Evolutionary conservation across 2,113 vertebrate species (phyloP).

Genomic region (Eulacestoma nigropectus): DNA sequence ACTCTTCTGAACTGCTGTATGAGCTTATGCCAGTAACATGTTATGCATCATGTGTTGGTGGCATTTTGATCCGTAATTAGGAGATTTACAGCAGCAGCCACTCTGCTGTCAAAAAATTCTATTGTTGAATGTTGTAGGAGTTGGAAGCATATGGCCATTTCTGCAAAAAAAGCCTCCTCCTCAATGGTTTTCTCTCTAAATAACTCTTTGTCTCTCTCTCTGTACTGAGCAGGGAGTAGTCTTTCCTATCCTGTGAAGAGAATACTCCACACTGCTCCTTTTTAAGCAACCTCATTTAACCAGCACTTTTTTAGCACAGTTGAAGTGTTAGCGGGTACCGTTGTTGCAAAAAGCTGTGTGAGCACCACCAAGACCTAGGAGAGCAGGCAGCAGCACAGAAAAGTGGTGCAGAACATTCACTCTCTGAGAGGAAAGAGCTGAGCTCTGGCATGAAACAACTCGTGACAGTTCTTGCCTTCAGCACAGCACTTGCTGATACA

Average conservation of each 20-base stretch:
- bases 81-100: background rate
- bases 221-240: background rate
- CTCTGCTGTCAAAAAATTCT: conserved; percentile 6
- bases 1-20: background rate
- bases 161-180: background rate
- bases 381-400: background rate
- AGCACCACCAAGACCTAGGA: background rate
- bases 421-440: background rate
- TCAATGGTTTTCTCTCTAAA: background rate
- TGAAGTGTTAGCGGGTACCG: rapidly evolving
- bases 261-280: background rate
- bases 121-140: background rate
- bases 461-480: background rate
- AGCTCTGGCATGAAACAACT: background rate
- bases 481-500: background rate
- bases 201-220: background rate
- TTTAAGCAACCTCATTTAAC: background rate
- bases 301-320: background rate
- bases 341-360: background rate
- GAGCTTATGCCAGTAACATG: background rate
- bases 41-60: background rate
- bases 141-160: background rate
- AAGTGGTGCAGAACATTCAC: rapidly evolving
- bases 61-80: background rate
- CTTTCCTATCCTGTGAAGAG: background rate